Percentiles rank a stretch among this genome's conserved stretches.
Evolutionary conservation across 2,797 vertebrate species (phyloP).

Genomic region (Pseudomugil tenellus): DNA sequence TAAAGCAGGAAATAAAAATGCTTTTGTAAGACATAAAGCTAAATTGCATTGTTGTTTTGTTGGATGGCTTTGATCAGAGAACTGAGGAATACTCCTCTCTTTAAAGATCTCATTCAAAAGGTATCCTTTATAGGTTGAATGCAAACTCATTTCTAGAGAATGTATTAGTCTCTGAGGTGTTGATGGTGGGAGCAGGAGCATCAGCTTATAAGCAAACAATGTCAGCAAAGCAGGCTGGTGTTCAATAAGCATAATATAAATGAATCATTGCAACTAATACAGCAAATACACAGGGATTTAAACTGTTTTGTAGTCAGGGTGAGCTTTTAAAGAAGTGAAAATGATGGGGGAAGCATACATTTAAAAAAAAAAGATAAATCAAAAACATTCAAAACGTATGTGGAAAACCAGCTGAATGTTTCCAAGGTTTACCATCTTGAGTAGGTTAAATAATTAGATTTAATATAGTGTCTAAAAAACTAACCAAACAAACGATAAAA

Average conservation of each 20-base stretch:
- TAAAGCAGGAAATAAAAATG: constrained; percentile 10
- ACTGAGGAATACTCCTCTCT: background rate
- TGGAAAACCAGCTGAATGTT: no score
- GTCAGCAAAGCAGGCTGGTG: constrained; percentile 34
- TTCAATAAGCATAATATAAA: constrained; percentile 65
- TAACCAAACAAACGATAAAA: no score
- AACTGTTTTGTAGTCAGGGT: constrained; percentile 57
- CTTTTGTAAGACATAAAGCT: constrained; percentile 3
- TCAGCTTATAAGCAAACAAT: constrained; percentile 57
- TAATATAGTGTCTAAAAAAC: no score
- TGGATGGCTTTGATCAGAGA: background rate
- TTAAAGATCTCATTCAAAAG: constrained; percentile 20
- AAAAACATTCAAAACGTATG: no score
- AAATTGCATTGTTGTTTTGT: background rate
- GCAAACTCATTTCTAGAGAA: constrained; percentile 20
- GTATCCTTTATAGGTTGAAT: constrained; percentile 8
- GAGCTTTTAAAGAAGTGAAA: constrained; percentile 10
- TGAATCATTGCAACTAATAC: constrained; percentile 67
- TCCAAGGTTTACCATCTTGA: no score
- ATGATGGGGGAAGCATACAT: background rate
- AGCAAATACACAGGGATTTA: constrained; percentile 50
- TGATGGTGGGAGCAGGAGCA: constrained; percentile 6
- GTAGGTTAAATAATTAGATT: no score
- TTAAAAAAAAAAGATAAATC: no score
- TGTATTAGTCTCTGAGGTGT: constrained; percentile 17